phyloP scores from a whole-genome alignment of 2,113 vertebrate genomes.

The Oplegnathus fasciatus region DNA sequence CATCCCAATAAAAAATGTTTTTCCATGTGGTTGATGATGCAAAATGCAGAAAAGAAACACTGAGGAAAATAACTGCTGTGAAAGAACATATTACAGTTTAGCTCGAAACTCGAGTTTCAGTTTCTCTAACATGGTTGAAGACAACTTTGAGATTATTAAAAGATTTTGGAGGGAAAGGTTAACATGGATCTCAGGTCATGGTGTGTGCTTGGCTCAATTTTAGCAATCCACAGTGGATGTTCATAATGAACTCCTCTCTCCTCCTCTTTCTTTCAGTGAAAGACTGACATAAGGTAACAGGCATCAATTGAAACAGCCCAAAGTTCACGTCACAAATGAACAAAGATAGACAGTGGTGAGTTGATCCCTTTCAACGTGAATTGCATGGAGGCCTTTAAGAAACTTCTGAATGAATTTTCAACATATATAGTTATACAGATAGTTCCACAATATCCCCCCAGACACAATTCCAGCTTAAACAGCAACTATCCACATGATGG shows the following conservation, averaged over 20 bases:
- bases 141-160: neutral
- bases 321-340: neutral
- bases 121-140: neutral
- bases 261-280: no score
- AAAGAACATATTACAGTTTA: neutral
- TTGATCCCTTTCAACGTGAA: neutral
- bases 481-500: constrained; percentile 6
- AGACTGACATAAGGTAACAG: neutral
- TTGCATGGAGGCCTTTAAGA: neutral
- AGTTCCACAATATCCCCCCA: neutral
- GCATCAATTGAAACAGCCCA: neutral
- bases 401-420: neutral
- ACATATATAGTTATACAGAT: no score
- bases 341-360: neutral
- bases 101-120: neutral
- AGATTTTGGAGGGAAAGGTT: neutral
- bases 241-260: constrained; percentile 1
- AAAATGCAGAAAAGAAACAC: neutral
- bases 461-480: neutral
- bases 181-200: constrained; percentile 5
- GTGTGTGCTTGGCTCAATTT: neutral
- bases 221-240: neutral
- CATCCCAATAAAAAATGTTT: constrained; percentile 18
- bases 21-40: constrained; percentile 11
- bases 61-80: neutral